These are phyloP conservation scores for Standfussiana lucernea DNA, from an alignment of 2,888 invertebrate species.

Conservation along the genomic window DNA sequence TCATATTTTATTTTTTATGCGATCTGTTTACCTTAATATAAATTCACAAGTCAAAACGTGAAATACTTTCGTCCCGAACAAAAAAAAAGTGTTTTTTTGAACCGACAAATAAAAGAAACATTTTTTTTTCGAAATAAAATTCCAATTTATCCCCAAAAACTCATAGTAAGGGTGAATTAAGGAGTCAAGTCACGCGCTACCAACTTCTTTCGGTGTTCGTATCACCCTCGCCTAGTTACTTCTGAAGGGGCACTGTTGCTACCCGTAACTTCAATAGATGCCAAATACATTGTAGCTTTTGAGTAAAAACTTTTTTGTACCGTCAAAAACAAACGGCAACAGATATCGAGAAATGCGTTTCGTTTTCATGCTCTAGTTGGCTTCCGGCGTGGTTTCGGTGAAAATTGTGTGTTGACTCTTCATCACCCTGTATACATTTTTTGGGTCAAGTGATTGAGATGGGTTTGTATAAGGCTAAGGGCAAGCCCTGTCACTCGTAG, in stretches of 20 bases:
- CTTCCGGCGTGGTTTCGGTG: neutral
- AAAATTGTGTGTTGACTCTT: constrained; percentile 55
- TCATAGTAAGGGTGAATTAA: constrained; percentile 67
- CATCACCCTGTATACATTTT: constrained; percentile 51
- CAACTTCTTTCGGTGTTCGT: constrained; percentile 84
- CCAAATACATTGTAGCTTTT: constrained; percentile 66
- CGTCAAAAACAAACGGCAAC: constrained; percentile 46
- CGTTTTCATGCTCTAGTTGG: constrained; percentile 11
- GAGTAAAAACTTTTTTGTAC: constrained; percentile 54
- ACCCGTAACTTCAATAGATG: constrained; percentile 64
- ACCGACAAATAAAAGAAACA: neutral
- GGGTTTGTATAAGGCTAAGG: constrained; percentile 45
- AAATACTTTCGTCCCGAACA: neutral
- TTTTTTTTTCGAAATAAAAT: constrained; percentile 11
- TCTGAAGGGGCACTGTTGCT: constrained; percentile 74
- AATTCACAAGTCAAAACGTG: neutral
- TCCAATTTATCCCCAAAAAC: constrained; percentile 37
- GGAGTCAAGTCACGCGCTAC: constrained; percentile 82
- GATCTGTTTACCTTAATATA: neutral
- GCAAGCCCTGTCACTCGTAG: constrained; percentile 16
- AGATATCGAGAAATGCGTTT: constrained; percentile 37
- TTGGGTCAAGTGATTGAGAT: constrained; percentile 65
- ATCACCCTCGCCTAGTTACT: constrained; percentile 82
- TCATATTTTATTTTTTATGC: neutral
- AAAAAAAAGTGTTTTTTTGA: neutral